Evolutionary conservation across 1,140 invertebrate species (phyloP).

Genomic region (Platorchestia sp.): DNA sequence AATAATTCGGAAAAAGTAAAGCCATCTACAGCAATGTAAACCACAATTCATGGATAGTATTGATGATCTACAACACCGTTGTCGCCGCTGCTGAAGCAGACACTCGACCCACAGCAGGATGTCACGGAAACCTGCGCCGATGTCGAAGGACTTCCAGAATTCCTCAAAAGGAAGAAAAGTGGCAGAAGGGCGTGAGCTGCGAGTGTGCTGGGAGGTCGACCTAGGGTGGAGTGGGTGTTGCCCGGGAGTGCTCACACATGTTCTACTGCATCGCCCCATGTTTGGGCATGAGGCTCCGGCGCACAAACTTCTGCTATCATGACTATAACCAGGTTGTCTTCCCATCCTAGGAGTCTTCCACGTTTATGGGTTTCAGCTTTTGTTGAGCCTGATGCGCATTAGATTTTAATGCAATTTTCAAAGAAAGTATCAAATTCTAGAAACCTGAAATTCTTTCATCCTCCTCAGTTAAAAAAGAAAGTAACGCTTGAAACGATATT

Average conservation of each 20-base stretch:
- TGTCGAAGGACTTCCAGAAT: not conserved
- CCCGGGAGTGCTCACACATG: not conserved
- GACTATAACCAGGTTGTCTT: not conserved
- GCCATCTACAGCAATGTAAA: no score
- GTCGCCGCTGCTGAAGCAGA: not conserved
- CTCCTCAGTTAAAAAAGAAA: no score
- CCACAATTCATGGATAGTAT: no score
- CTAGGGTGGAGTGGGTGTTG: constrained; percentile 37
- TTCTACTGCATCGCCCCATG: not conserved
- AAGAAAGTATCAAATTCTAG: no score
- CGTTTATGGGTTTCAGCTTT: not conserved
- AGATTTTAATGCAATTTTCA: no score
- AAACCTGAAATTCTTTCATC: no score
- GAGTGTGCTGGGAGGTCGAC: not conserved
- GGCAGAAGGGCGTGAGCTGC: not conserved
- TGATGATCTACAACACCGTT: not conserved
- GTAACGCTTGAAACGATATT: no score
- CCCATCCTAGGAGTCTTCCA: not conserved
- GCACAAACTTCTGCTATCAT: not conserved
- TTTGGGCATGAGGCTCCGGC: not conserved
- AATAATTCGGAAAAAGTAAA: no score
- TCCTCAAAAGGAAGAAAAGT: constrained; percentile 18
- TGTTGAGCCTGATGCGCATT: not conserved
- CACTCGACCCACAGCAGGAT: not conserved
- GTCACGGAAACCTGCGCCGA: not conserved